A percentile compares a stretch with the other conserved stretches of the same genome.
Conservation (phyloP, 1,140 invertebrate genomes). For the Drosophila funebris region DNA sequence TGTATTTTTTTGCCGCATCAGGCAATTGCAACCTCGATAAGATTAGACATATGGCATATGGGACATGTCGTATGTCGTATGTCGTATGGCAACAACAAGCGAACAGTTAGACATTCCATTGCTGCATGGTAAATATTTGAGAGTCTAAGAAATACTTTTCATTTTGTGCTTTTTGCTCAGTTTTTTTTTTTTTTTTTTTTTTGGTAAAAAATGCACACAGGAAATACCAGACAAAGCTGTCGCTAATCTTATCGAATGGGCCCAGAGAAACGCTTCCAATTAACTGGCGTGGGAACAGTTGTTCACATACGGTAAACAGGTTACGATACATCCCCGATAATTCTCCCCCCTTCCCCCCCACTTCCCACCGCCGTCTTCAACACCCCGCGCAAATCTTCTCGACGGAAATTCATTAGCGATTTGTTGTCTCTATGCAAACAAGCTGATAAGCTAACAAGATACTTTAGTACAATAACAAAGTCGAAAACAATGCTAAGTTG, state of each 20-base stretch:
- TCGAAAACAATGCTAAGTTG: constrained; percentile 12
- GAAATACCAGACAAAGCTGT: constrained; percentile 64
- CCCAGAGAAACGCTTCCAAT: constrained; percentile 44
- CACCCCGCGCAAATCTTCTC: constrained; percentile 50
- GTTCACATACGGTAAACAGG: constrained; percentile 38
- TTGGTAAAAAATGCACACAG: constrained; percentile 73
- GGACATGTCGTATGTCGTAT: constrained; percentile 6
- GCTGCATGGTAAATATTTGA: constrained; percentile 65
- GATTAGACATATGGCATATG: constrained; percentile 72
- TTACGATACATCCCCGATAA: constrained; percentile 55
- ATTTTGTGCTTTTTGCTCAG: constrained; percentile 29
- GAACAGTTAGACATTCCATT: constrained; percentile 53
- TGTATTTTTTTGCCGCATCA: constrained; percentile 58
- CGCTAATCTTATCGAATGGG: constrained; percentile 70
- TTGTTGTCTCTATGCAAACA: constrained; percentile 55
- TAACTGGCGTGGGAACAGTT: constrained; percentile 72
- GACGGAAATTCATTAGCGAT: constrained; percentile 60
- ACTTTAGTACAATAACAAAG: background rate
- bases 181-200: too few species aligned
- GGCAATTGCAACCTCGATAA: constrained; percentile 71
- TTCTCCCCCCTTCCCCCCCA: background rate
- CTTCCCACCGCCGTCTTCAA: background rate
- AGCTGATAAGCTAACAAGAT: constrained; percentile 41
- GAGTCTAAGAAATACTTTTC: constrained; percentile 35
- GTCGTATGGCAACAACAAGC: constrained; percentile 42